Percentiles rank a stretch among this genome's conserved stretches.
These are phyloP conservation scores for Hypanus sabinus DNA, from an alignment of 2,113 vertebrate genomes.

Conservation along the genomic window DNA sequence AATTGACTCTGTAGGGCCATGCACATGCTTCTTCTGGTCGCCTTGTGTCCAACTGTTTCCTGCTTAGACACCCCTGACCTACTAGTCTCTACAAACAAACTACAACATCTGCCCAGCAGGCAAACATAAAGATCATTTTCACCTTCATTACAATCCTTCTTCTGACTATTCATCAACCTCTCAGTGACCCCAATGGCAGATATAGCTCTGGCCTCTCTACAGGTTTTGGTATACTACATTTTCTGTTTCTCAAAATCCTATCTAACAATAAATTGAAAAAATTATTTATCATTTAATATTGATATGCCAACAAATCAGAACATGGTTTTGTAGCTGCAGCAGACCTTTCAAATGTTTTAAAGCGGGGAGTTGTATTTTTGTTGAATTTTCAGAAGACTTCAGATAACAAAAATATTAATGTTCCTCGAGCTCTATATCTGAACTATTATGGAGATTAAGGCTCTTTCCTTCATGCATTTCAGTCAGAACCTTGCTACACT, in stretches of 20 bases:
- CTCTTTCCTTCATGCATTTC: neutral
- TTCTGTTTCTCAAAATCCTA: conserved; percentile 13
- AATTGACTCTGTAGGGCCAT: neutral
- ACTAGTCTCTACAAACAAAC: conserved; percentile 36
- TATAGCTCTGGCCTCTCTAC: neutral
- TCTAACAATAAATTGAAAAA: neutral
- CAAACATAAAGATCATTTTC: conserved; percentile 42
- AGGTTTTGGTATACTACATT: neutral
- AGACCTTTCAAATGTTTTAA: neutral
- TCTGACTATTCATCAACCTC: neutral
- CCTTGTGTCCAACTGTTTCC: neutral
- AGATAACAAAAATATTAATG: neutral
- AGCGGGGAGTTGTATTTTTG: neutral
- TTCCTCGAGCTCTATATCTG: neutral
- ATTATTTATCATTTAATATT: neutral
- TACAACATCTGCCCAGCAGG: conserved; percentile 7
- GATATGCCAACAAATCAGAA: neutral
- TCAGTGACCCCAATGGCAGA: neutral
- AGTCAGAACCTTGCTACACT: neutral
- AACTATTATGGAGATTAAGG: neutral
- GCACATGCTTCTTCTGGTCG: neutral
- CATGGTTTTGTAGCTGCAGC: neutral
- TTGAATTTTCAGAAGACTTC: neutral
- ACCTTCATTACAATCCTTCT: conserved; percentile 38
- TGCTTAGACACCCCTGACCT: conserved; percentile 39